These are phyloP conservation scores for Rachycentron canadum DNA, from an alignment of 2,797 vertebrate genomes.

Conservation along the genomic window DNA sequence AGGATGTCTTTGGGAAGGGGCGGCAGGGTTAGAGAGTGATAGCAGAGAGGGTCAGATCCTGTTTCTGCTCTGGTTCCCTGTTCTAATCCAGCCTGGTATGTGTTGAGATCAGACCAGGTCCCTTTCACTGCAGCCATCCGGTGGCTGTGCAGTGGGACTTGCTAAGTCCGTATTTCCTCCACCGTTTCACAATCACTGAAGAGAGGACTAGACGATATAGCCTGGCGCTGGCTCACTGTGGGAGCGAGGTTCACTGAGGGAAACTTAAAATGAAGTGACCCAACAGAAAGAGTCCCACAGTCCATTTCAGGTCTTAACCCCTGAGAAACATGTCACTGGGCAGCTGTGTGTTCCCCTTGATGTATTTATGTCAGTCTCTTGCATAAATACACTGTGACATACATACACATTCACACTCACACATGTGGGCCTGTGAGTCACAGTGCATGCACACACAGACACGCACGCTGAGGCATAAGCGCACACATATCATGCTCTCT, in stretches of 20 bases:
- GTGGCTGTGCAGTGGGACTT: conserved; percentile 52
- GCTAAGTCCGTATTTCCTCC: conserved; percentile 67
- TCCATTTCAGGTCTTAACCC: conserved; percentile 63
- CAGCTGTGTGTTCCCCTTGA: conserved; percentile 79
- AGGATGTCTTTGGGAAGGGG: conserved; percentile 75
- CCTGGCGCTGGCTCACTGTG: not conserved
- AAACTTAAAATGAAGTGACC: conserved; percentile 41
- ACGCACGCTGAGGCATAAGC: conserved; percentile 16
- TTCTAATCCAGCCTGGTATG: conserved; percentile 85
- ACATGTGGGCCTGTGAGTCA: conserved; percentile 53
- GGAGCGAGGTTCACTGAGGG: conserved; percentile 37
- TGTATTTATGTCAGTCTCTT: conserved; percentile 78
- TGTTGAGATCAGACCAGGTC: conserved; percentile 75
- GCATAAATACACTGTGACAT: conserved; percentile 75
- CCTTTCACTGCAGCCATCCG: conserved; percentile 69
- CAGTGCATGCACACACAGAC: conserved; percentile 39
- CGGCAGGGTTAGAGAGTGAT: conserved; percentile 66
- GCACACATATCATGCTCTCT: conserved; percentile 65
- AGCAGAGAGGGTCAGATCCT: conserved; percentile 77
- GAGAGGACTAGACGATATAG: conserved; percentile 23
- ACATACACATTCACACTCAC: conserved; percentile 67
- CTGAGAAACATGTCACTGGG: conserved; percentile 62
- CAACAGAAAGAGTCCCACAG: conserved; percentile 33
- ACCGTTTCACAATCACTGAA: conserved; percentile 34
- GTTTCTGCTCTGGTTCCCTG: conserved; percentile 81